Conservation (phyloP, 2,797 vertebrate genomes). For the Steatocranus sp. region DNA sequence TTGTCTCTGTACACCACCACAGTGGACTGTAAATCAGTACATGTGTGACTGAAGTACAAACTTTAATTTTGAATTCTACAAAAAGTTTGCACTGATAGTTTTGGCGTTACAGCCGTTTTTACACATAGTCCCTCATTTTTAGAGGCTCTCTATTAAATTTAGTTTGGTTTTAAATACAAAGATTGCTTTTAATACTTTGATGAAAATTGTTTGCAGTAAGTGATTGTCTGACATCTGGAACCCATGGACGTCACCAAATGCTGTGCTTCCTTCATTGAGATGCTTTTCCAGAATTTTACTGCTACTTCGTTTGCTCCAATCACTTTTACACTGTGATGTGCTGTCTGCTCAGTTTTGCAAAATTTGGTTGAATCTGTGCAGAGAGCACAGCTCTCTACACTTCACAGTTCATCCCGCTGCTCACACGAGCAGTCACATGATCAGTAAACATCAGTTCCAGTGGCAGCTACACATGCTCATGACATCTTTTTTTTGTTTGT, state of each 20-base stretch:
- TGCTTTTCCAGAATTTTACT: not conserved
- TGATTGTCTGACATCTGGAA: not conserved
- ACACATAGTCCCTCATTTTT: not conserved
- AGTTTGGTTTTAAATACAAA: not conserved
- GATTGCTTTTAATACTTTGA: not conserved
- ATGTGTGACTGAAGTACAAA: not conserved
- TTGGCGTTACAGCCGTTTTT: not conserved
- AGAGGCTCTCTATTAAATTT: not conserved
- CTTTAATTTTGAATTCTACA: not conserved
- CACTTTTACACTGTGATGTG: not conserved
- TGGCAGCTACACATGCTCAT: not conserved
- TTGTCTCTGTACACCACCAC: not conserved
- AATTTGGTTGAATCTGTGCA: not conserved
- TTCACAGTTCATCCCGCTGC: not conserved
- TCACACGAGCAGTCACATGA: not conserved
- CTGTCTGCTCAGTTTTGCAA: not conserved
- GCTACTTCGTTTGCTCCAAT: not conserved
- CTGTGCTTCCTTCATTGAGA: not conserved
- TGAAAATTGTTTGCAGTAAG: not conserved
- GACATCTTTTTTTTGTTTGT: not conserved
- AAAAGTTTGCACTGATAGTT: not conserved
- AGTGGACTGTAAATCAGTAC: not conserved
- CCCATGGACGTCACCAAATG: not conserved
- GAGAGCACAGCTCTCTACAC: not conserved
- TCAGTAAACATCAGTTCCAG: not conserved